Evolutionary conservation across 2,113 vertebrate genomes (phyloP).

Genomic region (Dasyprocta punctata): DNA sequence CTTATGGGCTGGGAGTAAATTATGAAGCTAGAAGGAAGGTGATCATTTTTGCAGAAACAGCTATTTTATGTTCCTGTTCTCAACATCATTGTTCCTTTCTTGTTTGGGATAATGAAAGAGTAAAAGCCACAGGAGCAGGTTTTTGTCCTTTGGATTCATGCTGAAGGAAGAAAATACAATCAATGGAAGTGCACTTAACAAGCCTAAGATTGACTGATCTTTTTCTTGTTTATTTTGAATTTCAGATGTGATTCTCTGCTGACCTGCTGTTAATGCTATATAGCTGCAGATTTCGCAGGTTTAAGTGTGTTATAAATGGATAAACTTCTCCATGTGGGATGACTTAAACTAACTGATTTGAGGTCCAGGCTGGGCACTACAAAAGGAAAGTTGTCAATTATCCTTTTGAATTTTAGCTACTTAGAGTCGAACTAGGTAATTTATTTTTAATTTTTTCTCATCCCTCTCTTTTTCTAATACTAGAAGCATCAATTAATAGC

Average conservation of each 20-base stretch:
- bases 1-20: conserved; percentile 89
- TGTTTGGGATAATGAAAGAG: conserved; percentile 77
- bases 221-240: conserved; percentile 80
- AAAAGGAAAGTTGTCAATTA: conserved; percentile 60
- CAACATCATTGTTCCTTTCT: conserved; percentile 69
- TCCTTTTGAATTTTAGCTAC: conserved; percentile 42
- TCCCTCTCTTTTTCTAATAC: background rate
- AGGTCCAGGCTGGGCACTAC: background rate
- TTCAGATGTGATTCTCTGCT: conserved; percentile 80
- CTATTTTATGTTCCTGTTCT: conserved; percentile 76
- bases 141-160: conserved; percentile 82
- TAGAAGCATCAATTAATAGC: background rate
- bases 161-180: conserved; percentile 80
- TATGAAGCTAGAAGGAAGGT: conserved; percentile 83
- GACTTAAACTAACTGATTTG: conserved; percentile 75
- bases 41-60: conserved; percentile 80
- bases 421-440: background rate
- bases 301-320: conserved; percentile 79
- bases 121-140: conserved; percentile 77
- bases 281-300: conserved; percentile 69
- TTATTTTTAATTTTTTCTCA: background rate
- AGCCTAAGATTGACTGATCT: conserved; percentile 59
- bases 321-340: conserved; percentile 78
- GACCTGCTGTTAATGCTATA: conserved; percentile 80
- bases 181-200: conserved; percentile 85